phyloP scores from a whole-genome alignment of 1,140 invertebrate species.

The Homarus americanus region DNA sequence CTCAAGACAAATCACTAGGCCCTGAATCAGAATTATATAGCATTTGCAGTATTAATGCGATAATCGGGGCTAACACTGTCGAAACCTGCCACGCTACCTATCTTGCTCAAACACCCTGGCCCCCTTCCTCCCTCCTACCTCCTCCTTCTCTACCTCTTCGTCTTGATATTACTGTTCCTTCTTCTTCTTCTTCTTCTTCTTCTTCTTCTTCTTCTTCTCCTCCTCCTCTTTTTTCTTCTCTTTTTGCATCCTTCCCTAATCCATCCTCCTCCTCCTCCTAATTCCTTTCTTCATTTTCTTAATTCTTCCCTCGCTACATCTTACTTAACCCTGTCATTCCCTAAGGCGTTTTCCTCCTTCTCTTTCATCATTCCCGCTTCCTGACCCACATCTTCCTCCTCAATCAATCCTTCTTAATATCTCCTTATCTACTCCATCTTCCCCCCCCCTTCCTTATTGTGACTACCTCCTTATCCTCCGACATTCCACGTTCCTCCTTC shows the following conservation, averaged over 20 bases:
- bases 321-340: background rate
- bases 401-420: no score
- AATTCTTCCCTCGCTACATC: background rate
- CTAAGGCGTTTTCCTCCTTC: background rate
- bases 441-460: background rate
- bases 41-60: conserved; percentile 68
- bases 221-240: conserved; percentile 22
- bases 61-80: conserved; percentile 52
- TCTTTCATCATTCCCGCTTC: background rate
- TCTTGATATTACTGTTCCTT: background rate
- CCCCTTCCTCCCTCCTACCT: conserved; percentile 19
- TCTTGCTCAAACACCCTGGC: conserved; percentile 34
- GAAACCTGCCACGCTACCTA: conserved; percentile 31
- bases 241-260: conserved; percentile 9
- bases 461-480: background rate
- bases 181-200: background rate
- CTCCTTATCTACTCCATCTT: background rate
- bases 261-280: conserved; percentile 22
- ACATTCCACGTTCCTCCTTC: conserved; percentile 1
- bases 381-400: no score
- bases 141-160: conserved; percentile 1
- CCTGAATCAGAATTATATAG: conserved; percentile 69
- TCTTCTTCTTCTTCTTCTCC: background rate
- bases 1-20: conserved; percentile 66
- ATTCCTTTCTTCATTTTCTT: background rate